phyloP scores from a whole-genome alignment of 2,888 invertebrate species.

The Drosophila nr. perissopoda region DNA sequence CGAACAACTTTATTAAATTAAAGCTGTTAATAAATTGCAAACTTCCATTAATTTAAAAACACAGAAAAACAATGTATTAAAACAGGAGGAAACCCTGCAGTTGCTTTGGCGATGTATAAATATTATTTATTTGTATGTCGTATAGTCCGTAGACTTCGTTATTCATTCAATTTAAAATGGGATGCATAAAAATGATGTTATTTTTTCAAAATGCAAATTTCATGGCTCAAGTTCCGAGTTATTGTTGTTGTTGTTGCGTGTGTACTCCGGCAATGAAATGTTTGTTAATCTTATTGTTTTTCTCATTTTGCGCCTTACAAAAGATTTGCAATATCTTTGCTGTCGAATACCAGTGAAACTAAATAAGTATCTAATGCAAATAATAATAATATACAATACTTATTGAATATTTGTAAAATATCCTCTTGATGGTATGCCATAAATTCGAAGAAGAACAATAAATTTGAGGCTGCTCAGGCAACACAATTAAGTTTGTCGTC shows the following conservation, averaged over 20 bases:
- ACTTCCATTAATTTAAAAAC: background rate
- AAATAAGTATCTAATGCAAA: background rate
- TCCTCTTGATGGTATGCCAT: background rate
- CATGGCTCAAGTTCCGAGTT: background rate
- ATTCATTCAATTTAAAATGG: background rate
- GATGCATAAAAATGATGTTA: background rate
- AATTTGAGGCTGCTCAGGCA: slow-evolving; percentile 9
- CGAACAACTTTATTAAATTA: background rate
- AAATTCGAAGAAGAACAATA: background rate
- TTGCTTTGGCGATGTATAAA: background rate
- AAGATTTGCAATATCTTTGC: background rate
- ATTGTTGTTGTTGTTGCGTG: slow-evolving; percentile 1
- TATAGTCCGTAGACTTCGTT: background rate
- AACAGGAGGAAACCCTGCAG: too few species aligned
- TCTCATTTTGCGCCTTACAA: slow-evolving; percentile 5
- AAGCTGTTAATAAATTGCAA: background rate
- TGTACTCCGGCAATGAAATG: slow-evolving; percentile 11
- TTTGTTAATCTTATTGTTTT: slow-evolving; percentile 32
- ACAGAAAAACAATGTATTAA: background rate
- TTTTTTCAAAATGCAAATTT: background rate
- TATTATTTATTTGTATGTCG: background rate
- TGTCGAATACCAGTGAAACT: background rate
- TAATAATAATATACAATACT: background rate
- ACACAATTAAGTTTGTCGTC: slow-evolving; percentile 11
- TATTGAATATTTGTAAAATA: background rate